Evolutionary conservation across 2,888 invertebrate species (phyloP).

Genomic region (Pantelozetes paolii): DNA sequence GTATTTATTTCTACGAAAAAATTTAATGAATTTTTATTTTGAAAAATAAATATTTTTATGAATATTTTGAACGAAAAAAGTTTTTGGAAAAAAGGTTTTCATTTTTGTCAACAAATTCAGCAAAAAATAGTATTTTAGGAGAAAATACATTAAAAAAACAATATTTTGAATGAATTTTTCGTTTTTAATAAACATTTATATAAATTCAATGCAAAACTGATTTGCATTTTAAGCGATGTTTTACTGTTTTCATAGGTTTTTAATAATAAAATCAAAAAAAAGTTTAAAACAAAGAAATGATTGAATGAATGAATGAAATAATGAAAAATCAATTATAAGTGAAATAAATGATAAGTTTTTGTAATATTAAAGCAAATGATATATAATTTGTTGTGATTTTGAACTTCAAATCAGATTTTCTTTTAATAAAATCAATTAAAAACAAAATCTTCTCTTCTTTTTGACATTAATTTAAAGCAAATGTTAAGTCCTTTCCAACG

Average conservation of each 20-base stretch:
- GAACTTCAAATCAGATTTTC: not conserved
- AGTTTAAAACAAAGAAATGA: not conserved
- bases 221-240: too few species aligned
- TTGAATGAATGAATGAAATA: constrained; percentile 1
- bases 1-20: too few species aligned
- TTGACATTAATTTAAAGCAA: not conserved
- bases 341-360: not conserved
- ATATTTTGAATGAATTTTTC: too few species aligned
- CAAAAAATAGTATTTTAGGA: too few species aligned
- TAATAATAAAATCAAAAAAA: not conserved
- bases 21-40: too few species aligned
- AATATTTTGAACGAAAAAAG: too few species aligned
- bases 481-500: not conserved
- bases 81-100: too few species aligned
- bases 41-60: too few species aligned
- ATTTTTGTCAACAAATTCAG: too few species aligned
- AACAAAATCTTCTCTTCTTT: not conserved
- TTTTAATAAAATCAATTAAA: not conserved
- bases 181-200: too few species aligned
- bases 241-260: not conserved
- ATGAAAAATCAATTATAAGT: not conserved
- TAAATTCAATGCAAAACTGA: too few species aligned
- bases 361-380: not conserved
- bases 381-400: not conserved
- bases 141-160: too few species aligned